Evolutionary conservation across 2,113 vertebrate species (phyloP).

Genomic region (Melospiza melodia): DNA sequence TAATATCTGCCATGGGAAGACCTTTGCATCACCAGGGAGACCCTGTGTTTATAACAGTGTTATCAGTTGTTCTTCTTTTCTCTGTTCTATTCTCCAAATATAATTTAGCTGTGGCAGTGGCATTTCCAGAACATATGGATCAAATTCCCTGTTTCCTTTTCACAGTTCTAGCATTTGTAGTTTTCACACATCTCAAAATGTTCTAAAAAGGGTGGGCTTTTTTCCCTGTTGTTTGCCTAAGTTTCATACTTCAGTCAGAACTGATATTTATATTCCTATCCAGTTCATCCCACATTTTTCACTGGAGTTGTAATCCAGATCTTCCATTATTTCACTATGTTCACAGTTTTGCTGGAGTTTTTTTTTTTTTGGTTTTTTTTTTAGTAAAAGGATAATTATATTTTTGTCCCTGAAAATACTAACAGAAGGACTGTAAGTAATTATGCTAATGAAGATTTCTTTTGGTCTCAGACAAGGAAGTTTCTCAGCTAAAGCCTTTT

Average conservation of each 20-base stretch:
- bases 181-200: constrained; percentile 69
- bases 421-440: neutral
- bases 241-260: constrained; percentile 41
- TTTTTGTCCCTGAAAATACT: constrained; percentile 8
- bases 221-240: constrained; percentile 24
- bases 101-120: constrained; percentile 61
- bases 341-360: neutral
- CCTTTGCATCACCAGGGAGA: constrained; percentile 53
- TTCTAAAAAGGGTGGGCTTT: constrained; percentile 43
- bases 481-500: neutral
- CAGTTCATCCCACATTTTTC: constrained; percentile 21
- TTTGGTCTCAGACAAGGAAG: neutral
- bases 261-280: constrained; percentile 9
- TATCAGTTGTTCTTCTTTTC: constrained; percentile 55
- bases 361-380: neutral
- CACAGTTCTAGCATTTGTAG: constrained; percentile 67
- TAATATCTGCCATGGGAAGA: constrained; percentile 22
- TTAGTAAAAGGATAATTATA: neutral
- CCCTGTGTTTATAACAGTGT: constrained; percentile 57
- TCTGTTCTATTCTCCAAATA: constrained; percentile 55
- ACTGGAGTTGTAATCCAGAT: constrained; percentile 30
- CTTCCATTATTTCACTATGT: neutral
- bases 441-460: neutral
- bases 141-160: constrained; percentile 68
- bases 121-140: constrained; percentile 73